Conservation (phyloP, 2,888 invertebrate genomes). For the Drosophila histrio region DNA sequence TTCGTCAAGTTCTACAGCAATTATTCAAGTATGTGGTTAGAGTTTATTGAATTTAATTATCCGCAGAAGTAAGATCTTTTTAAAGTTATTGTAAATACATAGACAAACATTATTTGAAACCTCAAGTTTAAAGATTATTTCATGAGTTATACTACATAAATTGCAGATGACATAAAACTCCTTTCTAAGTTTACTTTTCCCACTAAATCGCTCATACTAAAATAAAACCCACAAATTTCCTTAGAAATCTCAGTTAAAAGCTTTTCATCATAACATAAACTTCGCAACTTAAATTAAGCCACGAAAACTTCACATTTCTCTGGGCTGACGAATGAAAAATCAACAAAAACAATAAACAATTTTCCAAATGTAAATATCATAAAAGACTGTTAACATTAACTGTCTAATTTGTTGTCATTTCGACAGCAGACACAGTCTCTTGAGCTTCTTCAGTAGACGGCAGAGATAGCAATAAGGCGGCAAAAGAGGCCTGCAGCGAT, state of each 20-base stretch:
- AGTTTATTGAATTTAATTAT: no score
- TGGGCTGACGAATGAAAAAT: conserved; percentile 7
- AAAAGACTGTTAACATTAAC: conserved; percentile 77
- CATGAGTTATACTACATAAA: no score
- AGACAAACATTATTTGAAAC: no score
- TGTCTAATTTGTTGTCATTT: conserved; percentile 79
- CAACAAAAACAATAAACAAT: conserved; percentile 48
- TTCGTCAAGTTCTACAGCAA: neutral
- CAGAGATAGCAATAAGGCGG: conserved; percentile 50
- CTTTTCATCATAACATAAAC: conserved; percentile 15
- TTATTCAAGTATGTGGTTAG: no score
- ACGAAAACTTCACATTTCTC: conserved; percentile 13
- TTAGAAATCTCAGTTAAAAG: conserved; percentile 4
- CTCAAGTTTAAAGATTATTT: no score
- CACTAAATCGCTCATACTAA: no score
- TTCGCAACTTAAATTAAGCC: conserved; percentile 3
- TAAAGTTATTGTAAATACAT: no score
- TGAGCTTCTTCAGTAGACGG: conserved; percentile 69
- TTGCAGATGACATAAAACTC: neutral
- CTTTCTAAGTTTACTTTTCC: neutral
- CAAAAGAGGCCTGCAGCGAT: conserved; percentile 58
- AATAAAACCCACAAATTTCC: neutral
- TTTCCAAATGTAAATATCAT: conserved; percentile 73
- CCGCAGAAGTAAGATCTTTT: no score
- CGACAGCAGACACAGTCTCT: conserved; percentile 33